These are phyloP conservation scores for Dryobota labecula DNA, from an alignment of 2,888 invertebrate species.

Conservation along the genomic window DNA sequence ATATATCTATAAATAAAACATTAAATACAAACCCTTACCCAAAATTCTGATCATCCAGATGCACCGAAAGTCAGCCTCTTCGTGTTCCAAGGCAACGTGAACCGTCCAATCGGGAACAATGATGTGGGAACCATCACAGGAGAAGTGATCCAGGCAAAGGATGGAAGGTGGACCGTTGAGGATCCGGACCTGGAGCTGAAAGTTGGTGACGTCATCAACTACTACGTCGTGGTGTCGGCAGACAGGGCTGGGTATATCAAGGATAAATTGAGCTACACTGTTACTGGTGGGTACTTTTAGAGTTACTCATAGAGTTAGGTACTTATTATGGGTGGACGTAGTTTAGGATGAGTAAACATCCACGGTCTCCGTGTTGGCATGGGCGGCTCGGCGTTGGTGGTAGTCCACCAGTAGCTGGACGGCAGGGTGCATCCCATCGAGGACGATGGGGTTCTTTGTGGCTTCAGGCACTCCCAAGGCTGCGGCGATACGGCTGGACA, in stretches of 20 bases:
- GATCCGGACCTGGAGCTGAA: constrained; percentile 83
- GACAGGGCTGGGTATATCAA: constrained; percentile 85
- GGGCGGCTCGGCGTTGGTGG: too few species aligned
- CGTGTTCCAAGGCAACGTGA: constrained; percentile 92
- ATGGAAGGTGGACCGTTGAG: constrained; percentile 89
- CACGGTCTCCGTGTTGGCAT: too few species aligned
- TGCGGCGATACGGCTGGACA: too few species aligned
- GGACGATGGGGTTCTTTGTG: too few species aligned
- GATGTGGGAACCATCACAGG: constrained; percentile 89
- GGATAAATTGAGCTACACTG: constrained; percentile 80
- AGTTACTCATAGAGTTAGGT: too few species aligned
- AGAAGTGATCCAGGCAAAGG: constrained; percentile 81
- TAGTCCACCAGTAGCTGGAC: too few species aligned
- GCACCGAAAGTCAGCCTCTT: constrained; percentile 88
- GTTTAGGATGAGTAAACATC: too few species aligned
- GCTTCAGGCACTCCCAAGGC: too few species aligned
- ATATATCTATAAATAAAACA: background rate
- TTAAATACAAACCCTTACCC: background rate
- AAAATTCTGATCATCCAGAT: constrained; percentile 76
- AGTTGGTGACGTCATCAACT: constrained; percentile 90
- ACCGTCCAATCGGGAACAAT: constrained; percentile 85
- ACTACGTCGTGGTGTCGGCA: constrained; percentile 91
- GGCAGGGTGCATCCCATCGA: too few species aligned
- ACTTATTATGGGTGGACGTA: too few species aligned
- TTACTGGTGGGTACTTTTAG: constrained; percentile 78